Evolutionary conservation across 2,113 vertebrate species (phyloP).

Genomic region (Paramormyrops kingsleyae): DNA sequence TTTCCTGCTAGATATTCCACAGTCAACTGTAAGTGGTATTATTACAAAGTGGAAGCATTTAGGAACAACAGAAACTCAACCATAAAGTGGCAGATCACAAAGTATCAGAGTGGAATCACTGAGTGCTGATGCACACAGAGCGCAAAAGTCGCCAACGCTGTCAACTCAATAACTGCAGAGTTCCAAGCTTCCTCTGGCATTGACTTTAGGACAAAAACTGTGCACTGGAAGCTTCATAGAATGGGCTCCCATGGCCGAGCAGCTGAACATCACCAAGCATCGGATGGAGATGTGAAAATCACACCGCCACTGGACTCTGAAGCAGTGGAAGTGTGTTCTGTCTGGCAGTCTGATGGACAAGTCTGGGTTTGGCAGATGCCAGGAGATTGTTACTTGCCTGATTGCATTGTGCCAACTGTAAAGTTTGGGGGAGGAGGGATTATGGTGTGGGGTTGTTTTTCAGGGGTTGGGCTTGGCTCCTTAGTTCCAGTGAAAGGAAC

Average conservation of each 20-base stretch:
- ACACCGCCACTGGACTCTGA: neutral
- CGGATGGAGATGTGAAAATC: neutral
- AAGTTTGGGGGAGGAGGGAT: neutral
- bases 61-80: neutral
- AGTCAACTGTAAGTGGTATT: neutral
- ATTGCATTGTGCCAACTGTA: neutral
- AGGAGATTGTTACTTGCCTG: neutral
- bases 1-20: neutral
- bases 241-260: neutral
- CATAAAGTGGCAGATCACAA: neutral
- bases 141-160: neutral
- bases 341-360: neutral
- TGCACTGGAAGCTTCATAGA: neutral
- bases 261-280: neutral
- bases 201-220: neutral
- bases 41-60: neutral
- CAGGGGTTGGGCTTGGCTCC: neutral
- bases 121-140: neutral
- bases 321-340: neutral
- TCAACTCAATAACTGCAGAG: neutral
- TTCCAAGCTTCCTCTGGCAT: neutral
- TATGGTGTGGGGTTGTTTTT: neutral
- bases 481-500: neutral
- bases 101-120: neutral
- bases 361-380: neutral